Conservation (phyloP, 1,140 invertebrate genomes). For the Diploscapter pachys region DNA sequence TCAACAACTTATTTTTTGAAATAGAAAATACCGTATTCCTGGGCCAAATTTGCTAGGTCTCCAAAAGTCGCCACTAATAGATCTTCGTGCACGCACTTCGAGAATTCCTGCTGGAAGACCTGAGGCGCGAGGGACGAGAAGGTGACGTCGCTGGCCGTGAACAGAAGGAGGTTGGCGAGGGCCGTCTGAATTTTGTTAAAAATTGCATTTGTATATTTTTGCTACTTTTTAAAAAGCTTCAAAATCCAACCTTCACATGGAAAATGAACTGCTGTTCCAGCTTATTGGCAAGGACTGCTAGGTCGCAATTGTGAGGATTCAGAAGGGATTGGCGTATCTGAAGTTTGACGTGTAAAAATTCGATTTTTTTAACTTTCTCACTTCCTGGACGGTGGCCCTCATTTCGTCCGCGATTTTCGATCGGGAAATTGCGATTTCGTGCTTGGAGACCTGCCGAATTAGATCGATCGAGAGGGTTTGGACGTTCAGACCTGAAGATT, state of each 20-base stretch:
- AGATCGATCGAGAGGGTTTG: slow-evolving; percentile 13
- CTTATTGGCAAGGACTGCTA: slow-evolving; percentile 9
- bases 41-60: neutral
- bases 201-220: neutral
- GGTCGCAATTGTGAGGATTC: slow-evolving; percentile 3
- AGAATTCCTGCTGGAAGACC: slow-evolving; percentile 17
- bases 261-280: slow-evolving; percentile 28
- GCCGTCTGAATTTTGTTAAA: slow-evolving; percentile 26
- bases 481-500: slow-evolving; percentile 16
- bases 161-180: slow-evolving; percentile 39
- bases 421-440: slow-evolving; percentile 25
- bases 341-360: too few relatives aligned
- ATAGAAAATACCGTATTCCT: slow-evolving; percentile 12
- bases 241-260: slow-evolving; percentile 19
- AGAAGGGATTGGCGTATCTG: slow-evolving; percentile 4
- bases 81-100: slow-evolving; percentile 19
- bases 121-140: slow-evolving; percentile 26
- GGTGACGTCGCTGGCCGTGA: slow-evolving; percentile 41
- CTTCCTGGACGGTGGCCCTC: slow-evolving; percentile 15
- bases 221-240: neutral
- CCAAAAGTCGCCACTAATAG: slow-evolving; percentile 23
- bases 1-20: too few relatives aligned
- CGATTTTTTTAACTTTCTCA: neutral
- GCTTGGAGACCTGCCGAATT: slow-evolving; percentile 15
- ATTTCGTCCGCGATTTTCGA: slow-evolving; percentile 22